phyloP scores from a whole-genome alignment of 64 coral and sea anemone genomes.

The Stylophora pistillata region DNA sequence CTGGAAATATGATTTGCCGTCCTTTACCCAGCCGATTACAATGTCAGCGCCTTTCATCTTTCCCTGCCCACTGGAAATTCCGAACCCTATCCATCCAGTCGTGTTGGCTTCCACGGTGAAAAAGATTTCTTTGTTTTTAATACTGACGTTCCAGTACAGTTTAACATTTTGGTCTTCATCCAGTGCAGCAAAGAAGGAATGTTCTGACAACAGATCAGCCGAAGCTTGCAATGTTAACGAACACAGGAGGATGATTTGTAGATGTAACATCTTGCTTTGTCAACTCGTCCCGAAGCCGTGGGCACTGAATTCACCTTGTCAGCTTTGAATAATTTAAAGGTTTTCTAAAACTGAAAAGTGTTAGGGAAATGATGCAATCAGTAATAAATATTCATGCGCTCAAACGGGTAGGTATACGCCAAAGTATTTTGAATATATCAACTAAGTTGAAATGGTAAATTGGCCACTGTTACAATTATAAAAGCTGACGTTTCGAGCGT shows the following conservation, averaged over 20 bases:
- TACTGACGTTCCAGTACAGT: constrained; percentile 45
- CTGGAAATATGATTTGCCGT: constrained; percentile 24
- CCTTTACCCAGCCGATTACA: constrained; percentile 55
- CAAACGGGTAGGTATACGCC: too few relatives aligned
- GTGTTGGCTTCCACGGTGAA: constrained; percentile 59
- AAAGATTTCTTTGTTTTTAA: neutral
- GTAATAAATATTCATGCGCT: too few relatives aligned
- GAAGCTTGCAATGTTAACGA: neutral
- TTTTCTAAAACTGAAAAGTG: too few relatives aligned
- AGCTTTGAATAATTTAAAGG: too few relatives aligned
- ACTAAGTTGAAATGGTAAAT: too few relatives aligned
- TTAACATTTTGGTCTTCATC: constrained; percentile 26
- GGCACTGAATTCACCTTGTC: too few relatives aligned
- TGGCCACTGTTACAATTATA: too few relatives aligned
- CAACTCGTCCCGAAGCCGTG: neutral
- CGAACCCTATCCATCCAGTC: constrained; percentile 56
- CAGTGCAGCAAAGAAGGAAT: constrained; percentile 20
- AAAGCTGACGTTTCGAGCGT: too few relatives aligned
- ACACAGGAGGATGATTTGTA: neutral
- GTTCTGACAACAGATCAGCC: constrained; percentile 4
- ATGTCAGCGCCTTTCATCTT: constrained; percentile 53
- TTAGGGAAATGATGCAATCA: too few relatives aligned
- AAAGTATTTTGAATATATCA: too few relatives aligned
- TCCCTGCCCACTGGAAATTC: constrained; percentile 35
- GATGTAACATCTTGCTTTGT: neutral